Evolutionary conservation across 2,797 vertebrate genomes (phyloP).

Genomic region (Loris lydekkerianus): DNA sequence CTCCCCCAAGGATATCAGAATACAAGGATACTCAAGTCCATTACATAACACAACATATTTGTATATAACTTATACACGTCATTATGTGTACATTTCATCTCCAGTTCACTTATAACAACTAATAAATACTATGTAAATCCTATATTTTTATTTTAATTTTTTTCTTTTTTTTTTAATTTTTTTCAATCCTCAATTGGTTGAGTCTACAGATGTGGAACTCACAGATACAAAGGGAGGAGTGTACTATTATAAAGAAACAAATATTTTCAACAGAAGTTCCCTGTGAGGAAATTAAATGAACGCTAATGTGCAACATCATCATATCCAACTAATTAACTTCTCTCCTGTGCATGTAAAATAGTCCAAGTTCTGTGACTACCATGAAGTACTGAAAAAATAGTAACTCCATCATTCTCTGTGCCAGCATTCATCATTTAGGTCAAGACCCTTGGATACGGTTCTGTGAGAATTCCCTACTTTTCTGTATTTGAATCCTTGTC

Average conservation of each 20-base stretch:
- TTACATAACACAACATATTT: background rate
- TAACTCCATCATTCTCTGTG: background rate
- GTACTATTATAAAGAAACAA: constrained; percentile 21
- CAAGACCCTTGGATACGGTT: background rate
- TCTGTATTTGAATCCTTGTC: constrained; percentile 32
- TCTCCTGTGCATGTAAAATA: background rate
- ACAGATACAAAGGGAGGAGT: background rate
- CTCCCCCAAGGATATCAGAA: background rate
- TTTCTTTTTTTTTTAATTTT: background rate
- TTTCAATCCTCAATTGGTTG: background rate
- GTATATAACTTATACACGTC: background rate
- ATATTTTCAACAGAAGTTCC: background rate
- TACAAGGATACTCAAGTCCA: background rate
- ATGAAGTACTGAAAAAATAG: background rate
- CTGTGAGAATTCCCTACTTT: background rate
- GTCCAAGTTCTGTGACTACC: background rate
- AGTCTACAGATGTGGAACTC: background rate
- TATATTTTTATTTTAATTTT: background rate
- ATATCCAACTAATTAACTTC: background rate
- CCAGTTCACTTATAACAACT: background rate
- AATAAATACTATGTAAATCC: background rate
- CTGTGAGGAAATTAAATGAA: background rate
- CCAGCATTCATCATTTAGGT: background rate
- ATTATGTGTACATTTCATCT: background rate
- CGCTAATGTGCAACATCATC: background rate